A percentile compares a stretch with the other conserved stretches of the same genome.
phyloP scores from a whole-genome alignment of 2,797 vertebrate genomes.

The Diceros bicornis region DNA sequence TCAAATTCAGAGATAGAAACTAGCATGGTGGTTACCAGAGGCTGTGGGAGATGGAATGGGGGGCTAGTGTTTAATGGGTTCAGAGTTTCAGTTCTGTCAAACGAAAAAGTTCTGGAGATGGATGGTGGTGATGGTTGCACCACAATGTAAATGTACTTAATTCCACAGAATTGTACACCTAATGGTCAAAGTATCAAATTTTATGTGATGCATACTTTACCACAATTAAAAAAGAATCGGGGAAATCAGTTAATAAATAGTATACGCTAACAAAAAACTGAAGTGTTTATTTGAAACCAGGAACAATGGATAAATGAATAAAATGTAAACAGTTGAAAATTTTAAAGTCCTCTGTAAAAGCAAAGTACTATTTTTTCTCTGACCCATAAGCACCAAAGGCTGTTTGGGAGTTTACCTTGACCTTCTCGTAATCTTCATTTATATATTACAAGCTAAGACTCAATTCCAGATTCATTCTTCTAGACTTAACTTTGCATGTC shows the following conservation, averaged over 20 bases:
- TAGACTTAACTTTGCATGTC: not conserved
- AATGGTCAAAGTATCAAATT: no score
- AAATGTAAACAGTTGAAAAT: not conserved
- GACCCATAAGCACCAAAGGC: not conserved
- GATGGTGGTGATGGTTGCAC: not conserved
- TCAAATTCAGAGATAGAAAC: no score
- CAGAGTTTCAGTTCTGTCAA: no score
- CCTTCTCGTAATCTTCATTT: not conserved
- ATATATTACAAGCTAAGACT: not conserved
- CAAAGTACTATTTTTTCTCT: not conserved
- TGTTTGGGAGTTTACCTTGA: not conserved
- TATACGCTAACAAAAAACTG: not conserved
- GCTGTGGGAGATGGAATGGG: no score
- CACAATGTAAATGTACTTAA: not conserved
- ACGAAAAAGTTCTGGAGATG: no score
- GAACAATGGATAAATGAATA: not conserved
- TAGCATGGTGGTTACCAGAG: no score
- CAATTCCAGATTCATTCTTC: not conserved
- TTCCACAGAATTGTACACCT: no score
- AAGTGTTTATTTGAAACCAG: not conserved
- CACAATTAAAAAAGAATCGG: not conserved
- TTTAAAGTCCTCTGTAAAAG: not conserved
- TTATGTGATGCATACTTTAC: not conserved
- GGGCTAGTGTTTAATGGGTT: no score
- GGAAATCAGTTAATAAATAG: not conserved